Base-by-base conservation (phyloP, 30 jellyfish, hydroid and myxozoan species). In the Aurelia sp. region DNA sequence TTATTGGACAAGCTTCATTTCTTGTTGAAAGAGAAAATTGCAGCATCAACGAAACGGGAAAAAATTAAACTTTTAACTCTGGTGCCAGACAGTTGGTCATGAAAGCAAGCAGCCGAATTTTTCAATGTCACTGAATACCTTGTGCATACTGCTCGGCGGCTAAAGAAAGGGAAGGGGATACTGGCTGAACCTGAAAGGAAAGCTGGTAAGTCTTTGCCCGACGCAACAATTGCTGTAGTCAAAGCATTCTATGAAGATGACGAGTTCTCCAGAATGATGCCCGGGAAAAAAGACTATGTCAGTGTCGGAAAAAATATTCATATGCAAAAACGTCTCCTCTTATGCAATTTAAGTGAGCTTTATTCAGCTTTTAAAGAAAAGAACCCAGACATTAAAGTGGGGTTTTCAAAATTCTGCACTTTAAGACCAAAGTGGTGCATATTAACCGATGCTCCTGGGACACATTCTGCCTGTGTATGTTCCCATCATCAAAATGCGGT, bases 381-480 rank as follows among this genome's bases (percentile, higher is more conserved):
- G 67, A 20, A 63, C 47, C 96, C 88, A 60, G 52, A 70, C 53
- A 38, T 84, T 35, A 72, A 90, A 38, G 9, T 82, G 38, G 92
- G 92, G 8, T 74, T 84, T 73, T 90, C 96, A 52, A 73, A 73
- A 68, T 90, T 71, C 62, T 89, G 96, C 77, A 82, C 33, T 27
- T 68, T 80, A 57, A 57, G 97, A 80, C 96, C 97, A 18, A 80
- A 88, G 72, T 88, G 96, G 90, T 88, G 97, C 64, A 66, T 81
- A 22, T 57, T 89, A 19, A 68, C 91, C 10, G 90, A 90, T 33
- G 44, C 88, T 27, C 70, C 89, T 12, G 97, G 97, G 41, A 81
- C 95, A 31, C 97, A 82, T 74, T 89, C 91, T 59, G 97, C 69
- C 72, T 81, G 96, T 69, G 96, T 89, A 55, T 89, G 97, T 61